Evolutionary conservation across 2,113 vertebrate species (phyloP), one percentile per base, ranked within the genome.

Genomic region (Myotis davidii): DNA sequence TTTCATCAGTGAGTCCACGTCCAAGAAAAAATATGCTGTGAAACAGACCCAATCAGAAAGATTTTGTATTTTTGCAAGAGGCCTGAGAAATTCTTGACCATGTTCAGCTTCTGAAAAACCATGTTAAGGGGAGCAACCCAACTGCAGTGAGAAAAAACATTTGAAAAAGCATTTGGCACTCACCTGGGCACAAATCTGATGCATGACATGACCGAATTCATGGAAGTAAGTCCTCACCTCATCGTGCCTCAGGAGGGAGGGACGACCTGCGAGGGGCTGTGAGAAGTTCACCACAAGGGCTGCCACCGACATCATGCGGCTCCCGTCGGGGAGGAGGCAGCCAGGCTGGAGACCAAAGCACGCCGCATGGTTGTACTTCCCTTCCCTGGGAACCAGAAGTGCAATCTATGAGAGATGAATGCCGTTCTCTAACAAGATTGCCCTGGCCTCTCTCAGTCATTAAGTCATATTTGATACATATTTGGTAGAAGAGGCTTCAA

Each of bases 291-390:
- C 98, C 92, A 99, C 98, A 14, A 99, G 98, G 48, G 99, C 99
- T 0, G 99, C 99, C 72, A 99, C 99, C 1, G 99, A 99, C 94
- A 99, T 98, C 97, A 98, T 98, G 78, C 99, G 99, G 69, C 97
- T 98, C 29, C 99, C 99, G 50, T 99, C 98, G 5, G 99, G 98
- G 29, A 99, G 98, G 72, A 98, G 98, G 97, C 99, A 99, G 96
- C 99, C 98, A 0, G 99, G 99, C 56, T 99, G 99, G 11, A 99
- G 99, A 42, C 99, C 99, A 74, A 99, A 99, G 97, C 99, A 99
- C 25, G 99, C 99, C 0, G 99, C 99, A 0, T 99, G 99, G 20
- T 99, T 99, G 27, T 99, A 99, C 86, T 99, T 99, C 34, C 99
- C 99, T 83, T 99, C 99, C 98, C 99, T 99, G 97, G 29, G 86